phyloP scores from a whole-genome alignment of 2,888 invertebrate species.

The Aleiodes leptofemur region DNA sequence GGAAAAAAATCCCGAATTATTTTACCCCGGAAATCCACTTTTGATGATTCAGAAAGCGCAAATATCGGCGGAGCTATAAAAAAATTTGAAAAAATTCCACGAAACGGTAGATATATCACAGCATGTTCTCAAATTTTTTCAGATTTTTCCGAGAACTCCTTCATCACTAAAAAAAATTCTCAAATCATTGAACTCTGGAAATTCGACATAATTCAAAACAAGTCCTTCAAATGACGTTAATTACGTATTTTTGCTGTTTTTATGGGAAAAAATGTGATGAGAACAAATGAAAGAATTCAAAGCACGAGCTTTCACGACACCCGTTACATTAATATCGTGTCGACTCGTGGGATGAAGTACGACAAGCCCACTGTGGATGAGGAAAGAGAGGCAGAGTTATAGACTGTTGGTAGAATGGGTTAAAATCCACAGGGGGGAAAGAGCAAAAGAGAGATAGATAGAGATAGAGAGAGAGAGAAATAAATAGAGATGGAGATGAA shows the following conservation, averaged over 20 bases:
- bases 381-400: background rate
- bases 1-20: too few relatives aligned
- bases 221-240: too few relatives aligned
- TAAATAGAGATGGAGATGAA: slow-evolving; percentile 39
- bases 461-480: slow-evolving; percentile 48
- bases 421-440: slow-evolving; percentile 47
- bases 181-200: too few relatives aligned
- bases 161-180: background rate
- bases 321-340: slow-evolving; percentile 23
- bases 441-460: slow-evolving; percentile 27
- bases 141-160: background rate
- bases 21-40: too few relatives aligned
- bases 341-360: slow-evolving; percentile 31
- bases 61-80: too few relatives aligned
- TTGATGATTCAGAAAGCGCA: too few relatives aligned
- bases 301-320: slow-evolving; percentile 30
- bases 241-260: too few relatives aligned
- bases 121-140: too few relatives aligned
- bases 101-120: too few relatives aligned
- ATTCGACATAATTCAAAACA: too few relatives aligned
- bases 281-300: slow-evolving; percentile 28
- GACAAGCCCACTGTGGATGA: slow-evolving; percentile 29
- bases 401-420: slow-evolving; percentile 29
- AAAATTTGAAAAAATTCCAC: too few relatives aligned
- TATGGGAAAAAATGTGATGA: background rate